Percentiles rank a stretch among this genome's conserved stretches.
Conservation (phyloP, 2,797 vertebrate genomes). For the Sebastolobus altivelis region DNA sequence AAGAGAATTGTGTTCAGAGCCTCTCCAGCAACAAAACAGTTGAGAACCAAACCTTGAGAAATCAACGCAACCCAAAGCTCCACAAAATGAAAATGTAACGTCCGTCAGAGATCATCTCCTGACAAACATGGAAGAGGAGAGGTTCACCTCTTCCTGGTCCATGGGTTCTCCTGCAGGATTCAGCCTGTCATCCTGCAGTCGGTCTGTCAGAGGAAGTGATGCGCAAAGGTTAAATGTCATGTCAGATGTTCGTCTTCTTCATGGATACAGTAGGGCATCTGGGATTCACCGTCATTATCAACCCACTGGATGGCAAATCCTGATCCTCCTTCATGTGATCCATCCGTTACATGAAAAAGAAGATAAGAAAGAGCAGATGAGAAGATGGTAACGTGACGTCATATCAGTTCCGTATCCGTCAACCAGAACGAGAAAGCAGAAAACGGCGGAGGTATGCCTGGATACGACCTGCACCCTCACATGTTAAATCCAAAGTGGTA, state of each 20-base stretch:
- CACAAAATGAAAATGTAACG: not conserved
- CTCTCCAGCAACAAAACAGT: not conserved
- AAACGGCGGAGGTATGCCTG: no score
- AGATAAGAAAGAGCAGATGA: constrained; percentile 25
- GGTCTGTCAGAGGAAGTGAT: constrained; percentile 23
- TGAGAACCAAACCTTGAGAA: constrained; percentile 4
- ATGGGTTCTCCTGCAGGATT: constrained; percentile 45
- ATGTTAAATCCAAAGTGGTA: no score
- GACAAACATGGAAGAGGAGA: constrained; percentile 9
- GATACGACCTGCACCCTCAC: no score
- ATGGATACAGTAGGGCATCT: not conserved
- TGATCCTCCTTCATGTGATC: constrained; percentile 27
- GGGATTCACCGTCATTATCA: not conserved
- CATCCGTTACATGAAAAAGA: constrained; percentile 47
- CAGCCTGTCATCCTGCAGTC: constrained; percentile 42
- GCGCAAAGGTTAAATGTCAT: constrained; percentile 49
- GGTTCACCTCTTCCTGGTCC: constrained; percentile 26
- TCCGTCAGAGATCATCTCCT: constrained; percentile 64
- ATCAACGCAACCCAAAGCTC: constrained; percentile 26
- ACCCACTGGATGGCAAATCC: not conserved
- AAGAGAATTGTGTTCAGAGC: constrained; percentile 18
- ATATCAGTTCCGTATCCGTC: no score
- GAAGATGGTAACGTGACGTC: not conserved
- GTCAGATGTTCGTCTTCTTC: constrained; percentile 47
- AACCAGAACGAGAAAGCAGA: no score